Percentiles rank a stretch among this genome's conserved stretches.
Evolutionary conservation across 2,113 vertebrate species (phyloP).

Genomic region (Leucosticte australis): DNA sequence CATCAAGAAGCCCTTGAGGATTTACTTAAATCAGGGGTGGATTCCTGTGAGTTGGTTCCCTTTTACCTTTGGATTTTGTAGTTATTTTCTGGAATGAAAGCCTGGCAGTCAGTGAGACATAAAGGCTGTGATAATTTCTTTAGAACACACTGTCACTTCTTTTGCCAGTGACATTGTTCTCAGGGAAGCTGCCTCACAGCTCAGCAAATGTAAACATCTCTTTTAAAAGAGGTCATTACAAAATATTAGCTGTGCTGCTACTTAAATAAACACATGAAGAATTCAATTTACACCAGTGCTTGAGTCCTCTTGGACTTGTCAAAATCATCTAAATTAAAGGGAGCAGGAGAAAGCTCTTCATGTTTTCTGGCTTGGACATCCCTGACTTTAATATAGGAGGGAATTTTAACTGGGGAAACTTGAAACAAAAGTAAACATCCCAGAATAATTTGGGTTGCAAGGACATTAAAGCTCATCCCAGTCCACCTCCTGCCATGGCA

Average conservation of each 20-base stretch:
- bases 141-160: not conserved
- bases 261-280: not conserved
- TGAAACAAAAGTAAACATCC: not conserved
- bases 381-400: not conserved
- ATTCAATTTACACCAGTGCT: not conserved
- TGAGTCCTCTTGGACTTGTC: not conserved
- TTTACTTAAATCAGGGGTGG: not conserved
- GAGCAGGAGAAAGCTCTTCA: rapidly evolving
- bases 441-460: not conserved
- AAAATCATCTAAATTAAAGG: not conserved
- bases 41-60: not conserved
- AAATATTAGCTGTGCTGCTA: not conserved
- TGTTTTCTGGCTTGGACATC: not conserved
- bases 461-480: not conserved
- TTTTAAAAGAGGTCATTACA: not conserved
- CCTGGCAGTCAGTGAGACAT: not conserved
- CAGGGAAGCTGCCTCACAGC: not conserved
- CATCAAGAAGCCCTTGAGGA: not conserved
- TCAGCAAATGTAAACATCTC: not conserved
- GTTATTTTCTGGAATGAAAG: not conserved
- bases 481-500: not conserved
- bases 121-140: not conserved
- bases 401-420: not conserved
- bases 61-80: rapidly evolving
- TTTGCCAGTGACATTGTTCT: not conserved